Base-by-base conservation (phyloP, 2,797 vertebrate species). In the Acipenser transmontanus region DNA sequence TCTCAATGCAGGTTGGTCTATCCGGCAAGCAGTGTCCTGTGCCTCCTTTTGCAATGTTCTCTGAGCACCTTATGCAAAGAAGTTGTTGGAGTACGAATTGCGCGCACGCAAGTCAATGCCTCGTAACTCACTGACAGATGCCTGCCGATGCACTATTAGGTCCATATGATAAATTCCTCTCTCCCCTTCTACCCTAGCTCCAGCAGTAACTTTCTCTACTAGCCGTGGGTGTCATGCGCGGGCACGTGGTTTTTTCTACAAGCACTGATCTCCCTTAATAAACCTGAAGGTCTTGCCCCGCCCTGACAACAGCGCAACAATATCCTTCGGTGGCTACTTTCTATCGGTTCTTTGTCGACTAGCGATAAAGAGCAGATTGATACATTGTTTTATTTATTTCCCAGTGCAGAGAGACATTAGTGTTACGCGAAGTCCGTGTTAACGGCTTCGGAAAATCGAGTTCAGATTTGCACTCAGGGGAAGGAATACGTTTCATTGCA, bases 201-300 rank as follows among this genome's bases (percentile, higher is more conserved):
- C 60, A 65, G 74, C 71, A 75, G 74, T 74, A 81, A 85, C 75
- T 81, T 81, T 75, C 70, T 57, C 54, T 6, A 34, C 54, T n/a
- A 57, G 12, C 77, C 59, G 8, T 68, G n/a, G 67, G 61, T 60
- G 68, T 72, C 69, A 68, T 68, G 68, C 72, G 71, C 65, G 66
- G 66, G 66, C 72, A 71, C 70, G 70, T 74, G 70, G 63, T 70
- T 50, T 70, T 50, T 59, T 66, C 7, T 64, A 59, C 51, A 10
- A 10, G 60, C 68, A 66, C 50, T 34, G 47, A 62, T 62, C 10
- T 34, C 49, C 49, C 11, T 7, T 12, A 49, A 62, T 50, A 50
- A 11, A 66, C 56, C 60, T 66, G 47, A n/a, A 70, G 50, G 49
- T 34, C 47, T 59, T 51, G 48, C 59, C 47, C 51, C 67, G 34